Evolutionary conservation across 2,113 vertebrate species (phyloP).

Genomic region (Acrocephalus arundinaceus): DNA sequence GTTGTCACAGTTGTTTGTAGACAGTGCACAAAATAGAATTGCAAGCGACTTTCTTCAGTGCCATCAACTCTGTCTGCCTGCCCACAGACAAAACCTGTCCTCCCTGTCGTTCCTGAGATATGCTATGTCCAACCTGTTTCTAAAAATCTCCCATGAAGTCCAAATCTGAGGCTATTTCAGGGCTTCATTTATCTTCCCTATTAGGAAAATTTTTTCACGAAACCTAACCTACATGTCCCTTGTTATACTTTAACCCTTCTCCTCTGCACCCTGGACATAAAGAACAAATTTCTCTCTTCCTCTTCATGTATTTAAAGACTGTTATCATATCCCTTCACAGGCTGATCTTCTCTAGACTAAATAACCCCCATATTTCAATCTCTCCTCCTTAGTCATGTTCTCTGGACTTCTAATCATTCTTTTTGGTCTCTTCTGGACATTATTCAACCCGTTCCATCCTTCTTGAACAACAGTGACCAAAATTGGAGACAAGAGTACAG

Average conservation of each 20-base stretch:
- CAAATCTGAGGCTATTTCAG: not conserved
- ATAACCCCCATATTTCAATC: not conserved
- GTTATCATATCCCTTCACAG: not conserved
- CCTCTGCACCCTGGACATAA: not conserved
- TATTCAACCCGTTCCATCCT: not conserved
- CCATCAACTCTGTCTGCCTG: not conserved
- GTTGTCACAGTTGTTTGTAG: not conserved
- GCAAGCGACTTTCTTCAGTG: not conserved
- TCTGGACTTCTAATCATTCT: constrained; percentile 6
- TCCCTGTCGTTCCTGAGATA: not conserved
- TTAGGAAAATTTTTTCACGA: not conserved
- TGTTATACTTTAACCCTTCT: not conserved
- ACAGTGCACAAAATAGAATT: not conserved
- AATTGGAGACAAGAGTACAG: not conserved
- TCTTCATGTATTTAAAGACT: not conserved
- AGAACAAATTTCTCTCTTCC: not conserved
- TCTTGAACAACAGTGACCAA: constrained; percentile 4
- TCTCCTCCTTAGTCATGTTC: constrained; percentile 21
- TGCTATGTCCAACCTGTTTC: not conserved
- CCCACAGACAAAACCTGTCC: constrained; percentile 22
- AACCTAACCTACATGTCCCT: not conserved
- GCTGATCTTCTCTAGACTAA: constrained; percentile 42
- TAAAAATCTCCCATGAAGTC: not conserved
- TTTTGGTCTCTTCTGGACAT: not conserved
- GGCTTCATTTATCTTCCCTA: not conserved